Conservation (phyloP, 2,888 invertebrate genomes). For the Lasioglossum oenotherae region DNA sequence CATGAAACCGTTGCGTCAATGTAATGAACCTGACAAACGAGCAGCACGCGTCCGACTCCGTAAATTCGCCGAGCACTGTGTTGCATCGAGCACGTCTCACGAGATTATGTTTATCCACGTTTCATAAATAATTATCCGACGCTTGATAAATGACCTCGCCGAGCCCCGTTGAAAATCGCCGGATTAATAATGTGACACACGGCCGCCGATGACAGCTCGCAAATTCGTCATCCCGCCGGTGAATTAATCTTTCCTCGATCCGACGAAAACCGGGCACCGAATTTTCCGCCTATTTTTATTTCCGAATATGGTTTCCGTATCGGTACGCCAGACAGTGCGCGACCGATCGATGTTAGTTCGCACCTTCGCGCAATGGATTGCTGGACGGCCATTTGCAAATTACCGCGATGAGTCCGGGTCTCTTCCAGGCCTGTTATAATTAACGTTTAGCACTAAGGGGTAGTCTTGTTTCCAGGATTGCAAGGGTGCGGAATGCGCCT, state of each 20-base stretch:
- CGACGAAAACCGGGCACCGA: conserved; percentile 15
- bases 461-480: no score
- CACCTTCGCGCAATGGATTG: no score
- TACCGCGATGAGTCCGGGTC: no score
- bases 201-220: conserved; percentile 48
- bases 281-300: conserved; percentile 49
- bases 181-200: conserved; percentile 53
- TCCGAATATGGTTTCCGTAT: conserved; percentile 50
- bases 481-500: no score
- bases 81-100: conserved; percentile 21
- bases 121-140: conserved; percentile 55
- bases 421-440: no score
- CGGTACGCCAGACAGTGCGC: conserved; percentile 45
- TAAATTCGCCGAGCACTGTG: conserved; percentile 23
- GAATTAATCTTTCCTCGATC: conserved; percentile 55
- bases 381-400: no score
- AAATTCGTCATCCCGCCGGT: conserved; percentile 51
- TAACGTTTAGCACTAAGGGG: no score
- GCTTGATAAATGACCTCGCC: conserved; percentile 54
- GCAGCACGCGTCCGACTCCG: conserved; percentile 12
- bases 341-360: no score
- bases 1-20: conserved; percentile 4
- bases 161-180: conserved; percentile 39
- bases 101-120: conserved; percentile 43
- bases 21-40: conserved; percentile 39